Percentiles rank a stretch among this genome's conserved stretches.
Conservation (phyloP, 2,113 vertebrate genomes). For the Hipposideros armiger region DNA sequence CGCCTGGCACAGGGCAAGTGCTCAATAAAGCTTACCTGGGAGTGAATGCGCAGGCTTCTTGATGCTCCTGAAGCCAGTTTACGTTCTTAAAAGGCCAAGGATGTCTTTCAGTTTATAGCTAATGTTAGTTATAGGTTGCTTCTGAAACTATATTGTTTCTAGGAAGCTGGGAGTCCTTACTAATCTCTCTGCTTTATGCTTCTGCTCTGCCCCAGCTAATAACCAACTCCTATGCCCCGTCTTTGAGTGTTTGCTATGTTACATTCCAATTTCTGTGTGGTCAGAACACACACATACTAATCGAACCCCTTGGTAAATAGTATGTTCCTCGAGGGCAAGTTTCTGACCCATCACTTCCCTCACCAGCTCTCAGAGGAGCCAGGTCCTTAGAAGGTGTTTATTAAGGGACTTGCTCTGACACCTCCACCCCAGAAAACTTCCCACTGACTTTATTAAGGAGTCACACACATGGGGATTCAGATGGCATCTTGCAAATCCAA, state of each 20-base stretch:
- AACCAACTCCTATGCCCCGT: not conserved
- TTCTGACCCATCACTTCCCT: not conserved
- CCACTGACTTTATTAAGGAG: constrained; percentile 77
- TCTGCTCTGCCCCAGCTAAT: not conserved
- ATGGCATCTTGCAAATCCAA: constrained; percentile 78
- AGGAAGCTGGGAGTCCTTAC: constrained; percentile 28
- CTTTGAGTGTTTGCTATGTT: not conserved
- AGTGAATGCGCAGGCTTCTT: not conserved
- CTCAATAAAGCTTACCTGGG: not conserved
- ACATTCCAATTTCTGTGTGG: not conserved
- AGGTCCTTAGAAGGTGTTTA: constrained; percentile 40
- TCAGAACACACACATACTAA: not conserved
- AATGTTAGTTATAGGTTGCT: constrained; percentile 2
- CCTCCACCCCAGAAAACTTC: constrained; percentile 68
- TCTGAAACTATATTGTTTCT: not conserved
- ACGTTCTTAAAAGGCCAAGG: not conserved
- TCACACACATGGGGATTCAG: constrained; percentile 84
- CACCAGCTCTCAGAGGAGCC: not conserved
- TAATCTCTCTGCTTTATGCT: not conserved
- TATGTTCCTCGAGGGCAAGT: not conserved
- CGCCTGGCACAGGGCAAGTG: not conserved
- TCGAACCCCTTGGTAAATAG: not conserved
- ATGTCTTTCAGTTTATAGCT: not conserved
- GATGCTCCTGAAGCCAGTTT: not conserved
- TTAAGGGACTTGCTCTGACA: constrained; percentile 64